Conservation (phyloP, 2,888 invertebrate species). For the Euspilapteryx auroguttella region DNA sequence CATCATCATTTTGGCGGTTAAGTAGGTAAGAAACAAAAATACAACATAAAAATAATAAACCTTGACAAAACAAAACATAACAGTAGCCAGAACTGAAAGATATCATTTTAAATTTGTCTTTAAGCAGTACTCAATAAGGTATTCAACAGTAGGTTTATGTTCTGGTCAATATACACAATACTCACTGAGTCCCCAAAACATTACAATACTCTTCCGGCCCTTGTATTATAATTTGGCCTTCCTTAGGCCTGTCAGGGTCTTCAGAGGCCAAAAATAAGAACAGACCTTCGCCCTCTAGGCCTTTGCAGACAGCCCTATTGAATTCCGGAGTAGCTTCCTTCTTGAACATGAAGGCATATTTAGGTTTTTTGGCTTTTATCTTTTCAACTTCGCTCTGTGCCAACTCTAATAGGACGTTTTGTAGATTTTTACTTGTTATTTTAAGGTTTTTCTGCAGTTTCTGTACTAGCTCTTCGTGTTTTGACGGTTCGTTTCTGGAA, state of each 20-base stretch:
- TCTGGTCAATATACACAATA: too few species aligned
- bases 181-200: constrained; percentile 65
- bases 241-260: constrained; percentile 63
- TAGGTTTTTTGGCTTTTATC: constrained; percentile 53
- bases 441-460: constrained; percentile 74
- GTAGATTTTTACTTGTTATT: constrained; percentile 64
- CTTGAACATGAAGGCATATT: constrained; percentile 62
- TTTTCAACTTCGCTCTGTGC: constrained; percentile 69
- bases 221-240: constrained; percentile 59
- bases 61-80: too few species aligned
- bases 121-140: too few species aligned
- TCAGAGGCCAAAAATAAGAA: constrained; percentile 72
- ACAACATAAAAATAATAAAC: too few species aligned
- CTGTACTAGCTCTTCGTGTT: constrained; percentile 72
- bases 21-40: too few species aligned
- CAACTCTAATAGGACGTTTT: constrained; percentile 67
- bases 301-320: constrained; percentile 68
- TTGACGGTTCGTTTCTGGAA: constrained; percentile 68
- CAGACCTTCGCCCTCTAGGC: constrained; percentile 58
- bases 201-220: constrained; percentile 55
- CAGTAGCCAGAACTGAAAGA: too few species aligned
- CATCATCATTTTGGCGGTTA: too few species aligned
- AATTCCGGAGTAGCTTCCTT: constrained; percentile 81
- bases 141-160: too few species aligned
- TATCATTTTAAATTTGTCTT: too few species aligned